Evolutionary conservation across 1,140 invertebrate genomes (phyloP), one percentile per base, ranked within the genome.

Genomic region (Aphelinus atriplicis): DNA sequence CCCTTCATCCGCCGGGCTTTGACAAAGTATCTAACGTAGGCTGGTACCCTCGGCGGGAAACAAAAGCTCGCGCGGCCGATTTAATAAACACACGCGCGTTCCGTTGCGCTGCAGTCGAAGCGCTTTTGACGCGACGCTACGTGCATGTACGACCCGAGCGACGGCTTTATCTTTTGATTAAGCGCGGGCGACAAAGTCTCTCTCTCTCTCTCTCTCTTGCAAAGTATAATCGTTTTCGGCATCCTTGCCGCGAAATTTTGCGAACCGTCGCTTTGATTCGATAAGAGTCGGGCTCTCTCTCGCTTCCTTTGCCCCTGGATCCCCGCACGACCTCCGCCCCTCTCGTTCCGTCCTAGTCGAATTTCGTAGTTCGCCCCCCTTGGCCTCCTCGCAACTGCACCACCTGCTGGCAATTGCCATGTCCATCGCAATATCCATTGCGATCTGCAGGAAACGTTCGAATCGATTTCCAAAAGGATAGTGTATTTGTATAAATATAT

Each of bases 51-150:
- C 47, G 46, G 26, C 46, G 9, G 61, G 64, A 79, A 79, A 80
- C 77, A 79, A 80, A 72, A 77, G 66, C 61, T 69, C 77, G 73
- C 71, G 45, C 73, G 71, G 76, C 65, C 79, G 78, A 81, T 81
- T 79, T 81, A 80, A 82, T 82, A 79, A 79, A 81, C 74, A 78
- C 73, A 70, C 78, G 64, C 75, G 75, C 76, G 73, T 71, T 60
- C 26, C 26, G 26, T 26, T 26, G 26, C 26, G 26, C 26, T 26
- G 26, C 26, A 26, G 26, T 63, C 72, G 56, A n/a, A 72, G 67
- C 76, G 62, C 76, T 78, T 66, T 48, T 4, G 78, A 81, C 74
- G 78, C 73, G 73, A 26, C 26, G 26, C 26, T 26, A 26, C 78
- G 63, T 75, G 75, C 75, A 71, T 71, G 65, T 63, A 48, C 53